phyloP scores from a whole-genome alignment of 2,113 vertebrate species.

The Callaeas wilsoni region DNA sequence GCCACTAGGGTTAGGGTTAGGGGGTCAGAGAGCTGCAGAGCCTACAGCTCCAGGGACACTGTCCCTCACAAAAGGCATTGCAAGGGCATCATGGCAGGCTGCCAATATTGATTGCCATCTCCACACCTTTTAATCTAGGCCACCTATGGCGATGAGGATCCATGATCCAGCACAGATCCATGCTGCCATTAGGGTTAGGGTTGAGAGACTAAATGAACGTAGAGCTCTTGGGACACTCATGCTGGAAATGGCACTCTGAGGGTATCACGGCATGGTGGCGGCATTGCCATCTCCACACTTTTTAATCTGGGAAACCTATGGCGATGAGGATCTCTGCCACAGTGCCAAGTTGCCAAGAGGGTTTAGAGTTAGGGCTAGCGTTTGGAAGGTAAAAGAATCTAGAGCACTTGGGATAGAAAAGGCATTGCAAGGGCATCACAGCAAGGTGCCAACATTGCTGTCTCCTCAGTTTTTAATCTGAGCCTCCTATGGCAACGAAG shows the following conservation, averaged over 20 bases:
- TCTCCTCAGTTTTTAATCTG: no score
- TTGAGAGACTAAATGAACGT: neutral
- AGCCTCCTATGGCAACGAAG: neutral
- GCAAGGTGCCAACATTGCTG: neutral
- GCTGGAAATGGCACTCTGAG: neutral
- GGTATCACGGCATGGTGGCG: neutral
- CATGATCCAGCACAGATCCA: neutral
- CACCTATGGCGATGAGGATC: neutral
- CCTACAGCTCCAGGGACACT: neutral
- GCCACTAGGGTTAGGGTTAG: neutral
- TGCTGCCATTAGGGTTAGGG: neutral
- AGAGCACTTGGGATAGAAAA: neutral
- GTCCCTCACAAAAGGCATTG: neutral
- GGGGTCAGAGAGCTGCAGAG: neutral
- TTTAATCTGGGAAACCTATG: neutral
- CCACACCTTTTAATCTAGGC: neutral
- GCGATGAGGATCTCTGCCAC: neutral
- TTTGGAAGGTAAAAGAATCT: neutral
- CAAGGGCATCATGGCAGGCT: fast-evolving
- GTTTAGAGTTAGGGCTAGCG: neutral
- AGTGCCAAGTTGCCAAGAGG: neutral
- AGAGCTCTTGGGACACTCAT: neutral
- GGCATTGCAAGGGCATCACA: neutral
- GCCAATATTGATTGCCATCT: neutral
- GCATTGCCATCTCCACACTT: no score